Evolutionary conservation across 2,888 invertebrate genomes (phyloP).

Genomic region (Arctia plantaginis): DNA sequence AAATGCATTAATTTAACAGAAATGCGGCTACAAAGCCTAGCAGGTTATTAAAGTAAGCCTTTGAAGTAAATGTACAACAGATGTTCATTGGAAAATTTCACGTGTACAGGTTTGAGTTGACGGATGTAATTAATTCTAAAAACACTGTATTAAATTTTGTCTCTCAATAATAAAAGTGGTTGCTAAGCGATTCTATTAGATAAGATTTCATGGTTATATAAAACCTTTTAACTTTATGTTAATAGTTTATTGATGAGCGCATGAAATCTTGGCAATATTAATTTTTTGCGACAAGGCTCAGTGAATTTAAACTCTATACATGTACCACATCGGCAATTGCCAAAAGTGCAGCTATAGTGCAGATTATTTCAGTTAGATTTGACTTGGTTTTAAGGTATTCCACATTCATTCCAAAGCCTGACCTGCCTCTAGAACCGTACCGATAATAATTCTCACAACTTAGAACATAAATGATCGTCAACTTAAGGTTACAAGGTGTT

Average conservation of each 20-base stretch:
- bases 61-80: conserved; percentile 60
- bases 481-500: too few relatives aligned
- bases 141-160: conserved; percentile 31
- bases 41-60: conserved; percentile 50
- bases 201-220: neutral
- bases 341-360: too few relatives aligned
- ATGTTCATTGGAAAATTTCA: conserved; percentile 57
- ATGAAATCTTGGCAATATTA: neutral
- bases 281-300: neutral
- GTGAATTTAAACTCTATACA: too few relatives aligned
- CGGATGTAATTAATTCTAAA: conserved; percentile 45
- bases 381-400: too few relatives aligned
- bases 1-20: conserved; percentile 66
- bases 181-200: conserved; percentile 20
- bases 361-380: too few relatives aligned
- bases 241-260: neutral
- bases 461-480: too few relatives aligned
- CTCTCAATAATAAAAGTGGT: conserved; percentile 29
- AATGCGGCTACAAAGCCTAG: conserved; percentile 57
- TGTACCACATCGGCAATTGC: too few relatives aligned
- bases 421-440: too few relatives aligned
- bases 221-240: conserved; percentile 15
- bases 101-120: conserved; percentile 33
- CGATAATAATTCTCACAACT: too few relatives aligned
- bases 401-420: too few relatives aligned